Evolutionary conservation across 2,888 invertebrate genomes (phyloP).

Genomic region (Slavum lentiscoides): DNA sequence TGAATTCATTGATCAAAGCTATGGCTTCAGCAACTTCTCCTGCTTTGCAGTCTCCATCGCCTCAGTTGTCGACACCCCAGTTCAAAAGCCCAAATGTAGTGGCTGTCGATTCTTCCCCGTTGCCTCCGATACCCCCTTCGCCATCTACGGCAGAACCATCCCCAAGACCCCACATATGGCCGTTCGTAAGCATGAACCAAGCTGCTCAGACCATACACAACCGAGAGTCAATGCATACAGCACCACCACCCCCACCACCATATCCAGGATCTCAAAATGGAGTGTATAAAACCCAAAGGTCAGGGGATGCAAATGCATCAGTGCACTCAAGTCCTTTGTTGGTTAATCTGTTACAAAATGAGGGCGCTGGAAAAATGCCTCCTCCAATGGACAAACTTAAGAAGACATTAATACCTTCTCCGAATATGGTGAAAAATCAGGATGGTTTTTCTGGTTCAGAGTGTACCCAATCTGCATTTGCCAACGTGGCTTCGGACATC

Average conservation of each 20-base stretch:
- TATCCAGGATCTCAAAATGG: conserved; percentile 55
- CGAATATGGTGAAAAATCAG: conserved; percentile 49
- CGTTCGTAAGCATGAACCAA: conserved; percentile 90
- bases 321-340: conserved; percentile 85
- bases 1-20: conserved; percentile 54
- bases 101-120: conserved; percentile 70
- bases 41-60: conserved; percentile 46
- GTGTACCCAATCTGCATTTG: conserved; percentile 47
- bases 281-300: conserved; percentile 53
- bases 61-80: conserved; percentile 56
- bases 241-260: conserved; percentile 56
- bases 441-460: conserved; percentile 50
- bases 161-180: conserved; percentile 59
- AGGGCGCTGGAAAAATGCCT: conserved; percentile 62
- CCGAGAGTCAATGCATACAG: conserved; percentile 62
- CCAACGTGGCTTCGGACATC: conserved; percentile 45
- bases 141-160: conserved; percentile 57
- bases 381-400: conserved; percentile 53
- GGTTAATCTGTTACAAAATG: conserved; percentile 89
- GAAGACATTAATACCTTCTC: conserved; percentile 48
- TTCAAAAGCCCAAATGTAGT: conserved; percentile 77
- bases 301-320: conserved; percentile 53
- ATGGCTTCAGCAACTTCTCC: conserved; percentile 51
- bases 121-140: conserved; percentile 55
- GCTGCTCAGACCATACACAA: conserved; percentile 80